A percentile compares a stretch with the other conserved stretches of the same genome.
Conservation (phyloP, 2,797 vertebrate species). For the Odontamblyopus lacepedii region DNA sequence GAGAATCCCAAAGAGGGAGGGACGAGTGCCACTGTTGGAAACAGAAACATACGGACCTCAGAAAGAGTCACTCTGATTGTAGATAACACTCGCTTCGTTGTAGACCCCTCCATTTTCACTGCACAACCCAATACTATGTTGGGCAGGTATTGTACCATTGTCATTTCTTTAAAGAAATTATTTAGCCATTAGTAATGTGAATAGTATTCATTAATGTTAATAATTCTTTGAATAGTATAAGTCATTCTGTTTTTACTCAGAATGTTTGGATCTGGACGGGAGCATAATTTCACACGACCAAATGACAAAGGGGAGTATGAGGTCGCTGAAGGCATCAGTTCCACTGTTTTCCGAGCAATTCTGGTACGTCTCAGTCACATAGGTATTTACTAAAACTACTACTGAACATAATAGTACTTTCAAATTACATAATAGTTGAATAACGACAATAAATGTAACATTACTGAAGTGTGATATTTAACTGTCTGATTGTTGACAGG, state of each 20-base stretch:
- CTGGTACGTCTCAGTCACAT: constrained; percentile 80
- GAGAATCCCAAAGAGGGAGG: constrained; percentile 90
- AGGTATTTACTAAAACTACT: constrained; percentile 4
- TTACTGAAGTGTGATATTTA: constrained; percentile 1
- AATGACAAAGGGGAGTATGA: constrained; percentile 98
- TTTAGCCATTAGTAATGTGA: neutral
- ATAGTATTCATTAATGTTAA: neutral
- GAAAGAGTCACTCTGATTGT: constrained; percentile 97
- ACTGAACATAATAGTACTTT: neutral
- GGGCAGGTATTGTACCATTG: constrained; percentile 84
- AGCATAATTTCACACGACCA: constrained; percentile 97
- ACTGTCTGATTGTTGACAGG: constrained; percentile 78
- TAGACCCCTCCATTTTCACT: constrained; percentile 96
- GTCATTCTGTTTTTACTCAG: constrained; percentile 63
- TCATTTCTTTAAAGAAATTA: neutral
- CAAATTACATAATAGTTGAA: neutral
- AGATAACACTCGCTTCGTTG: constrained; percentile 97
- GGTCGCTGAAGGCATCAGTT: constrained; percentile 98
- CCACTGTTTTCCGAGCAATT: constrained; percentile 97
- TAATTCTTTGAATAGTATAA: neutral
- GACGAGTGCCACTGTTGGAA: constrained; percentile 52
- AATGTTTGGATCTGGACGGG: constrained; percentile 99
- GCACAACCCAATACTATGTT: constrained; percentile 99
- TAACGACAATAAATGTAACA: constrained; percentile 21
- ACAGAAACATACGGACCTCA: constrained; percentile 84